Conservation (phyloP, 2,113 vertebrate species). For the Stigmatopora argus region DNA sequence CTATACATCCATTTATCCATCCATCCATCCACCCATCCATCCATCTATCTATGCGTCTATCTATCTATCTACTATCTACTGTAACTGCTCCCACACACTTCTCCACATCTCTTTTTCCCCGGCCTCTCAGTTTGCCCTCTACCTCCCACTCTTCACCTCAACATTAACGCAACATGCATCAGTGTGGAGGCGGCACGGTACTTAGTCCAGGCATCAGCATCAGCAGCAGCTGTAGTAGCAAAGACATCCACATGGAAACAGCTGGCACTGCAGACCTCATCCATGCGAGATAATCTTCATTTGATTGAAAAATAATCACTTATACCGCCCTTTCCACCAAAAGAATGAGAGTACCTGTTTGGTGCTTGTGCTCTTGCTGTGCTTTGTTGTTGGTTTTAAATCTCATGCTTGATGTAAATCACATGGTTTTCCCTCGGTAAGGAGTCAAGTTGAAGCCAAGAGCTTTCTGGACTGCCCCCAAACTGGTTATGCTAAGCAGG, state of each 20-base stretch:
- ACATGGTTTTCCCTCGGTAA: too few species aligned
- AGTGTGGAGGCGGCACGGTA: constrained; percentile 55
- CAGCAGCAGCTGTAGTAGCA: not conserved
- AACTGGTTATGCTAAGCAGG: too few species aligned
- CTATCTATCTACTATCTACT: constrained; percentile 27
- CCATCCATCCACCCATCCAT: constrained; percentile 4
- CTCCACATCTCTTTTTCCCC: constrained; percentile 54
- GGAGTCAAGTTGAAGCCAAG: too few species aligned
- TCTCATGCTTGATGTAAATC: too few species aligned
- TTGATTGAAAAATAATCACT: constrained; percentile 18
- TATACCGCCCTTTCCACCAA: too few species aligned
- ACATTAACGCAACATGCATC: constrained; percentile 62
- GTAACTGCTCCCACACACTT: constrained; percentile 53
- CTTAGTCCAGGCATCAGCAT: constrained; percentile 12
- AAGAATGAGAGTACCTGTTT: too few species aligned
- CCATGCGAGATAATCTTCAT: constrained; percentile 16
- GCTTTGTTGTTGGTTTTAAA: too few species aligned
- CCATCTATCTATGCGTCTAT: constrained; percentile 16
- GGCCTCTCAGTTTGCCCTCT: constrained; percentile 65
- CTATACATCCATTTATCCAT: constrained; percentile 26
- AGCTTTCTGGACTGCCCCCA: too few species aligned
- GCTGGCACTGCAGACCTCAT: constrained; percentile 14
- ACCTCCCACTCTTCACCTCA: constrained; percentile 68
- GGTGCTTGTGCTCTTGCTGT: too few species aligned
- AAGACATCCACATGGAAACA: not conserved